Base-by-base conservation (phyloP, 2,888 invertebrate species). In the Apodemia zela region DNA sequence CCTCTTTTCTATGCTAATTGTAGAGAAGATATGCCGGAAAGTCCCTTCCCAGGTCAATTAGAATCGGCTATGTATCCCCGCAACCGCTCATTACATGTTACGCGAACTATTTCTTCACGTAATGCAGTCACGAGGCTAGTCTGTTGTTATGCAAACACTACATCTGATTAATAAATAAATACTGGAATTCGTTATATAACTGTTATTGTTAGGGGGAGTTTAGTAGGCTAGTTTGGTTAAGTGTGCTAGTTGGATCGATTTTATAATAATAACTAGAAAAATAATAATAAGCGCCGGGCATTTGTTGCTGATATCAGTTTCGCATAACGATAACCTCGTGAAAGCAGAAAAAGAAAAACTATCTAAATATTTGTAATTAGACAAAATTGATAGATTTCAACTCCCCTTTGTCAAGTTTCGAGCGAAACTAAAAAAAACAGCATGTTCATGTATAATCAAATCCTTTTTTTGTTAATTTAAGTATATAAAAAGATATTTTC, bases 31-130 rank as follows among this genome's bases (percentile, higher is more conserved):
- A 21, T 54, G 51, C 51, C 51, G 51, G 51, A 54, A 54, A 54
- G 51, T 54, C 25, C 18, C 21, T 25, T 54, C 51, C 8, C 21
- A 25, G 51, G 21, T 21, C 51, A 21, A 54, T 25, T 54, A 54
- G 25, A 54, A 54, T 25, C 25, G 25, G 11, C 51, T 3, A 15
- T 18, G 49, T 54, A 13, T 54, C 25, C 51, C 51, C 18, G 21
- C 51, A 54, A 54, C 51, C 5, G 25, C 3, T 54, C 13, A 54
- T 54, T 54, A 54, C 6, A 15, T 54, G 51, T 54, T 54, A 54
- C 51, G 51, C 18, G 51, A 54, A 54, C 51, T 21, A 51, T 51
- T 51, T 21, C 51, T 21, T 54, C n/a, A 54, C 25, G 51, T 54
- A 54, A 54, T 54, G 13, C 51, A 25, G 51, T 54, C 51, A 54